These are phyloP conservation scores for Atta texana DNA, from an alignment of 1,140 invertebrate species.

Conservation along the genomic window DNA sequence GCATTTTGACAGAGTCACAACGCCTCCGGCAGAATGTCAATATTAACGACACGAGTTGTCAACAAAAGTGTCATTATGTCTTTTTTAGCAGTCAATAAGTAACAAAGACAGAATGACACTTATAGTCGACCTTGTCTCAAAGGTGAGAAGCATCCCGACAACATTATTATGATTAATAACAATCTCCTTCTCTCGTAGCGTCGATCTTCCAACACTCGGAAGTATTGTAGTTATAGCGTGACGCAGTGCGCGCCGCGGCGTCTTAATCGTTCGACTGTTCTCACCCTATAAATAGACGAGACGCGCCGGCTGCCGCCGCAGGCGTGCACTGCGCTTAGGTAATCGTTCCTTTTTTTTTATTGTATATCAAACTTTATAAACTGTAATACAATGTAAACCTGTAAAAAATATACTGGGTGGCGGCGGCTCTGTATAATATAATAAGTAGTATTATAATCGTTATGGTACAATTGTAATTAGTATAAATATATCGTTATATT, in stretches of 20 bases:
- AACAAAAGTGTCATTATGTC: no score
- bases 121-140: no score
- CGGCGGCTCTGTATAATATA: slow-evolving; percentile 86
- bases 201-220: slow-evolving; percentile 79
- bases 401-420: slow-evolving; percentile 87
- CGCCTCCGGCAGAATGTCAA: no score
- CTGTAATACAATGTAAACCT: slow-evolving; percentile 87
- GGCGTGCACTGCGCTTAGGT: slow-evolving; percentile 78
- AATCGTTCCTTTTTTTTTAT: slow-evolving; percentile 81
- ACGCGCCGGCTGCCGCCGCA: slow-evolving; percentile 61
- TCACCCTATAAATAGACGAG: slow-evolving; percentile 64
- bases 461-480: slow-evolving; percentile 86
- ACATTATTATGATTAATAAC: neutral
- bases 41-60: no score
- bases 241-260: slow-evolving; percentile 66
- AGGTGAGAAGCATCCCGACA: no score
- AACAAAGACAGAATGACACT: no score
- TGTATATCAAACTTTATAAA: slow-evolving; percentile 87
- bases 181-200: neutral
- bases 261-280: slow-evolving; percentile 60
- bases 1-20: neutral
- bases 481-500: slow-evolving; percentile 86
- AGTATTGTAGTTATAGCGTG: slow-evolving; percentile 82
- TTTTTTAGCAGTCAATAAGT: no score
- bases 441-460: slow-evolving; percentile 85